Percentiles rank a stretch among this genome's conserved stretches.
These are phyloP conservation scores for Xestia ashworthii DNA, from an alignment of 2,888 invertebrate species.

Conservation along the genomic window DNA sequence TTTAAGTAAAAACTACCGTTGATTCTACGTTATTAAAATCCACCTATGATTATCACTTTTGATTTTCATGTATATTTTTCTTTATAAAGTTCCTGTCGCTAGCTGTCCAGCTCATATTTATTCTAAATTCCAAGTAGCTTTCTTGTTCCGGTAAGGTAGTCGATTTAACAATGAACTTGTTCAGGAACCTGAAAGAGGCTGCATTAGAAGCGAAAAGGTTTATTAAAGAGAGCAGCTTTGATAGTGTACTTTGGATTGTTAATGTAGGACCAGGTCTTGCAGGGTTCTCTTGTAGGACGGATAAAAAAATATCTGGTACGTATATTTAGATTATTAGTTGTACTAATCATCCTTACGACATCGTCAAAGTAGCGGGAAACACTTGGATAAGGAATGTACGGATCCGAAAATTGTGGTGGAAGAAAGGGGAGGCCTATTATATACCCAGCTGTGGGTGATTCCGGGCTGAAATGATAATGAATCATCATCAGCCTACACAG, in stretches of 20 bases:
- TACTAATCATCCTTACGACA: too few species aligned
- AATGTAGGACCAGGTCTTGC: slow-evolving; percentile 74
- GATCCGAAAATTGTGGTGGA: too few species aligned
- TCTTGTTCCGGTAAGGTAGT: not conserved
- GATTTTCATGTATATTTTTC: not conserved
- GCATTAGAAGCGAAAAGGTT: slow-evolving; percentile 60
- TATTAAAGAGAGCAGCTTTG: slow-evolving; percentile 71
- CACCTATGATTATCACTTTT: slow-evolving; percentile 27
- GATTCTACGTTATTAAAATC: slow-evolving; percentile 38
- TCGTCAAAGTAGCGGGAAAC: too few species aligned
- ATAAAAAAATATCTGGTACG: slow-evolving; percentile 71
- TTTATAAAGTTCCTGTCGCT: not conserved
- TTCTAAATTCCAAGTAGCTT: not conserved
- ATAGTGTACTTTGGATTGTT: slow-evolving; percentile 77
- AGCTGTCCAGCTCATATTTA: not conserved
- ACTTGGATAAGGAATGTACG: too few species aligned
- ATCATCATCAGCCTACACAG: too few species aligned
- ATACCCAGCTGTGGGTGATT: too few species aligned
- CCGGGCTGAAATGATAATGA: too few species aligned
- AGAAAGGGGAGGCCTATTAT: too few species aligned
- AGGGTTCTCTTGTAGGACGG: slow-evolving; percentile 75
- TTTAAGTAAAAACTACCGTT: slow-evolving; percentile 1
- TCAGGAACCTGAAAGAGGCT: slow-evolving; percentile 49
- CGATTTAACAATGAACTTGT: slow-evolving; percentile 56
- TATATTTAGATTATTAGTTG: slow-evolving; percentile 1